Evolutionary conservation across 2,888 invertebrate species (phyloP), one percentile per base, ranked within the genome.

Genomic region (Plagodis dolabraria): DNA sequence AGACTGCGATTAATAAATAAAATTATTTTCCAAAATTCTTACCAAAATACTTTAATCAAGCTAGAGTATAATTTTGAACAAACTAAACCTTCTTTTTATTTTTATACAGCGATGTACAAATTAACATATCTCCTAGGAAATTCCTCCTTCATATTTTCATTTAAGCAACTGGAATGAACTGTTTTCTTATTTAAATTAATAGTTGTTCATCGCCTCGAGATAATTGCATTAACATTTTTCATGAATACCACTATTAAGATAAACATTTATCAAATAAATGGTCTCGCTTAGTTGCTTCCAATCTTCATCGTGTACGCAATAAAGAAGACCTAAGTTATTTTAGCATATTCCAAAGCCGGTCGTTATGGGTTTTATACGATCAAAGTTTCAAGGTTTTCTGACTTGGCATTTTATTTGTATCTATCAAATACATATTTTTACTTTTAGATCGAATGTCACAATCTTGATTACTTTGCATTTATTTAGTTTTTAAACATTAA

Each of bases 341-440:
- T 57, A 58, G 57, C 35, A 22, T 51, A 52, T 57, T 35, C 44
- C 35, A n/a, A 8, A 43, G 36, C 35, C 36, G 47, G 46, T 57
- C 55, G 35, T 59, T 47, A 11, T 46, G 56, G 59, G 52, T 59
- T 67, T 67, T 63, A 45, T 63, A 54, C 36, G 51, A 47, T 38
- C 46, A 51, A 63, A 60, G 56, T 60, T 62, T 51, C 53, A 57
- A 62, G 55, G 60, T 57, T 60, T 49, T 50, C 35, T 9, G 43
- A 35, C 44, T 59, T 52, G 43, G 10, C 45, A 61, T 12, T 12
- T 49, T 34, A 55, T 52, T 46, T 51, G 52, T 34, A 50, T 56
- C 10, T 56, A 50, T 46, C 50, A 50, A 56, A 56, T 50, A 22
- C 22, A 22, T 22, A 22, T 22, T 22, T 22, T 22, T 22, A 22